Evolutionary conservation across 2,113 vertebrate genomes (phyloP).

Genomic region (Myiozetetes cayanensis): DNA sequence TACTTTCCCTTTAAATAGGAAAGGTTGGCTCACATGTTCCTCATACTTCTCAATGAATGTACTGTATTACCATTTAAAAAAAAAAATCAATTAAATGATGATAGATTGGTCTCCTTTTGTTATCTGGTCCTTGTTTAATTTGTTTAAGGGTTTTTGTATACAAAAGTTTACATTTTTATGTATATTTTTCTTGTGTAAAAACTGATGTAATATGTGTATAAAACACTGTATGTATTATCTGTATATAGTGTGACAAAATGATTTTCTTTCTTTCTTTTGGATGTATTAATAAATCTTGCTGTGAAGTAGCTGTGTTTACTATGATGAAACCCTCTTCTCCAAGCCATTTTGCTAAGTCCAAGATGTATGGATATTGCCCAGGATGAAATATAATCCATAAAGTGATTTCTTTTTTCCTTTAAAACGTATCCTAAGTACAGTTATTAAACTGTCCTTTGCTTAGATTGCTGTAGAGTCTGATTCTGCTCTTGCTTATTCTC

Average conservation of each 20-base stretch:
- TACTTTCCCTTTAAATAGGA: constrained; percentile 79
- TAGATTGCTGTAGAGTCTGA: constrained; percentile 12
- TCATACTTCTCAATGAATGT: constrained; percentile 98
- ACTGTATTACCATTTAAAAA: constrained; percentile 95
- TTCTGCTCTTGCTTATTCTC: constrained; percentile 8
- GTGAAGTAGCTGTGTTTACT: constrained; percentile 85
- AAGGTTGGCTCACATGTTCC: constrained; percentile 84
- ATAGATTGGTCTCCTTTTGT: constrained; percentile 98
- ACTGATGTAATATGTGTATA: constrained; percentile 99
- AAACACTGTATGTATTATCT: constrained; percentile 99
- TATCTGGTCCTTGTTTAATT: constrained; percentile 99
- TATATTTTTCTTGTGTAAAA: constrained; percentile 99
- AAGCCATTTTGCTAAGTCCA: not conserved
- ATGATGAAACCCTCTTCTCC: constrained; percentile 23
- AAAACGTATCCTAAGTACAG: not conserved
- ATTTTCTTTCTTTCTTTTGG: constrained; percentile 99
- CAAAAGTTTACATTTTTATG: constrained; percentile 99
- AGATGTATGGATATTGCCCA: not conserved
- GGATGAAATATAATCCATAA: not conserved
- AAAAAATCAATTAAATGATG: constrained; percentile 90
- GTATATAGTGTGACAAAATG: constrained; percentile 99
- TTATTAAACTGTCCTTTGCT: constrained; percentile 36
- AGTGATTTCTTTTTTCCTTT: not conserved
- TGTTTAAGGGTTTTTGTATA: constrained; percentile 99
- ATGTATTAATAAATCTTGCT: constrained; percentile 99